A percentile compares a stretch with the other conserved stretches of the same genome.
Evolutionary conservation across 2,888 invertebrate species (phyloP).

Genomic region (Cerceris rybyensis): DNA sequence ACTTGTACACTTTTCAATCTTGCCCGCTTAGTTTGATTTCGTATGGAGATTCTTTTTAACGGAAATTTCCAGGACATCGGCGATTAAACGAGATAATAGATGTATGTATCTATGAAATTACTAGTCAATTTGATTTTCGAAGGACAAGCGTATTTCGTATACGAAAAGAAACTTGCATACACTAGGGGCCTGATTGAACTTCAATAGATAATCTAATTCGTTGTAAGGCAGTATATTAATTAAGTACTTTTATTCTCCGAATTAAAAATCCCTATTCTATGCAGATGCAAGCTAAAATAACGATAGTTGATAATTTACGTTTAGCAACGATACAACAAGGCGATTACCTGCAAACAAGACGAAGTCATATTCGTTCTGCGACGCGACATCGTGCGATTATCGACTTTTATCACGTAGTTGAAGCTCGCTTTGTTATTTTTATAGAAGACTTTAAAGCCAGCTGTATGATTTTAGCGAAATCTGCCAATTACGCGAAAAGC

Average conservation of each 20-base stretch:
- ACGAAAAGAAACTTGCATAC: not conserved
- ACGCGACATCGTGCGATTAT: conserved; percentile 26
- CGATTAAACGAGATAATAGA: too few species aligned
- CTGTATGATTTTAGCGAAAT: conserved; percentile 32
- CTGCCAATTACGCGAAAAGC: not conserved
- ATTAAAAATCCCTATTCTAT: too few species aligned
- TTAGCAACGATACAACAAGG: too few species aligned
- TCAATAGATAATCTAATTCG: not conserved
- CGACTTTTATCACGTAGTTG: conserved; percentile 33
- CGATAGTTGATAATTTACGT: too few species aligned
- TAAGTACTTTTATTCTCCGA: too few species aligned
- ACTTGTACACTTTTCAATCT: too few species aligned
- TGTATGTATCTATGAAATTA: not conserved
- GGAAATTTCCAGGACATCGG: too few species aligned
- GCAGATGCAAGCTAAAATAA: too few species aligned
- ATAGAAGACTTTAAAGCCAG: conserved; percentile 41
- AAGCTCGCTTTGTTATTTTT: conserved; percentile 53
- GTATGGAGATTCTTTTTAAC: too few species aligned
- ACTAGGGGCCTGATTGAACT: not conserved
- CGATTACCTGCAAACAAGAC: too few species aligned
- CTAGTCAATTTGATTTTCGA: conserved; percentile 2
- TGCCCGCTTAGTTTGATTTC: too few species aligned
- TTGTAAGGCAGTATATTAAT: too few species aligned
- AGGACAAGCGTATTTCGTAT: not conserved
- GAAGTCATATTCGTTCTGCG: conserved; percentile 19